phyloP scores from a whole-genome alignment of 2,113 vertebrate genomes.

The Alces alces region DNA sequence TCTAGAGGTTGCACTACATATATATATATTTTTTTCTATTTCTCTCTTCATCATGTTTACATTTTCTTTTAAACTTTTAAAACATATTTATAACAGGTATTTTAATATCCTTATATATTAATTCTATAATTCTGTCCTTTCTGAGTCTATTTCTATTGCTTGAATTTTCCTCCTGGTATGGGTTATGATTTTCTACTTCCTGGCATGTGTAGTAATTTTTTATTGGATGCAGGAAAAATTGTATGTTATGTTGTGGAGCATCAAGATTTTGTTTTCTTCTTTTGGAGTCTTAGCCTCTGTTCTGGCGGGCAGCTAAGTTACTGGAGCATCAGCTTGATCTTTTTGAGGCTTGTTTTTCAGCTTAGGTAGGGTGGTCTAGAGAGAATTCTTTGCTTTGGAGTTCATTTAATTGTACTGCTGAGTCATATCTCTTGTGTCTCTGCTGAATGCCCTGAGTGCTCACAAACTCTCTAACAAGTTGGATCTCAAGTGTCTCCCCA shows the following conservation, averaged over 20 bases:
- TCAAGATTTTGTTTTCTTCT: neutral
- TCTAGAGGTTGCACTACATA: neutral
- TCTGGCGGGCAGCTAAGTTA: neutral
- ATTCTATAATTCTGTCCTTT: neutral
- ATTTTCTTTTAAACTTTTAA: neutral
- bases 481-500: neutral
- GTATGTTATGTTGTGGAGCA: neutral
- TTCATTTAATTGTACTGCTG: neutral
- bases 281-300: neutral
- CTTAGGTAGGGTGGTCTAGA: neutral
- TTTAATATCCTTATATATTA: neutral
- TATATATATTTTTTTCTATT: neutral
- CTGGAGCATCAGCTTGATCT: neutral
- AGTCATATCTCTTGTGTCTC: neutral
- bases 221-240: neutral
- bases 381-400: neutral
- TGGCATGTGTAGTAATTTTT: neutral
- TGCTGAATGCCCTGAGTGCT: neutral
- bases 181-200: neutral
- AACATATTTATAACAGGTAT: neutral
- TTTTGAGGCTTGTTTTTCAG: neutral
- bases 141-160: neutral
- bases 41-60: neutral
- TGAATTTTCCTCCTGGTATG: neutral
- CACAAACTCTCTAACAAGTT: neutral